Evolutionary conservation across 2,797 vertebrate species (phyloP).

Genomic region (Poeciliopsis presidionis): DNA sequence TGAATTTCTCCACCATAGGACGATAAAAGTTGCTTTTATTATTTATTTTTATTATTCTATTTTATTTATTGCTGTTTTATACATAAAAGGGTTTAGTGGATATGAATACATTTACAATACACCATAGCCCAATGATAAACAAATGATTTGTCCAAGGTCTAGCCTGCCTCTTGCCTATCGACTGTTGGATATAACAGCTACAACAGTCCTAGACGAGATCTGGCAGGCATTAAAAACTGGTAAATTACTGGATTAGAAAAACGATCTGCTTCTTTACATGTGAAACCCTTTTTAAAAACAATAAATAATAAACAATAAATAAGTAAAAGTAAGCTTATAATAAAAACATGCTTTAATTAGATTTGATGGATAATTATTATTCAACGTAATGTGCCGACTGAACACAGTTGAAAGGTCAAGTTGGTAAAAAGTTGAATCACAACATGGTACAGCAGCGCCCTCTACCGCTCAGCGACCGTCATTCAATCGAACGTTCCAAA

Average conservation of each 20-base stretch:
- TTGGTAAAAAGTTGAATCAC: background rate
- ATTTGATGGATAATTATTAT: background rate
- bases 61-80: background rate
- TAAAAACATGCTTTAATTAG: background rate
- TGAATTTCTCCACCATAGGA: background rate
- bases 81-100: background rate
- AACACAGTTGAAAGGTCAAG: background rate
- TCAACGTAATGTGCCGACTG: background rate
- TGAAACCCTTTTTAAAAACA: no score
- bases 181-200: background rate
- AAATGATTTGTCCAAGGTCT: background rate
- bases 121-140: background rate
- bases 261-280: background rate
- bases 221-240: background rate
- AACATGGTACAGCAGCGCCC: conserved; percentile 40
- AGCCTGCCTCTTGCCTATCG: background rate
- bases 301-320: background rate
- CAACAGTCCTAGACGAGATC: background rate
- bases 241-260: background rate
- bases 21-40: no score
- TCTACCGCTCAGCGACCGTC: background rate
- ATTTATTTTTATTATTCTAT: no score
- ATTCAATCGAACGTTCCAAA: background rate
- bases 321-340: background rate
- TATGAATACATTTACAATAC: background rate